These are phyloP conservation scores for Poecilobothrus nobilitatus DNA, from an alignment of 2,888 invertebrate species.

Conservation along the genomic window DNA sequence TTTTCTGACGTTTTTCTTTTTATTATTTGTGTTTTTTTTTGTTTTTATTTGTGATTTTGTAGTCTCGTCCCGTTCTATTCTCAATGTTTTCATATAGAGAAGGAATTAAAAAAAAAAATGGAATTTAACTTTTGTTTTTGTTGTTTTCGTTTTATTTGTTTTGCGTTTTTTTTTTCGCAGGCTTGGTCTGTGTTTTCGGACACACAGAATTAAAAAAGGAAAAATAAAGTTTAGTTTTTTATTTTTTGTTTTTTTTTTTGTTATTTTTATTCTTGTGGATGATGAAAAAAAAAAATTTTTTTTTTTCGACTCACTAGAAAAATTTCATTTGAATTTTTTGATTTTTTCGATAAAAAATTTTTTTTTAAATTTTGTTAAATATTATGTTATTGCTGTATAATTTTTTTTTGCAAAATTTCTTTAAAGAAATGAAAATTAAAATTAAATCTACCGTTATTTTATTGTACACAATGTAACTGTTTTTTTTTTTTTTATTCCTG, in stretches of 20 bases:
- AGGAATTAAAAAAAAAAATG: constrained; percentile 10
- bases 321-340: background rate
- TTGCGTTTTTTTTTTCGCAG: constrained; percentile 20
- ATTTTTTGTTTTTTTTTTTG: no score
- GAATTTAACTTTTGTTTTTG: constrained; percentile 11
- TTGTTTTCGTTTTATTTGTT: constrained; percentile 12
- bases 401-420: background rate
- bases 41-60: constrained; percentile 11
- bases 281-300: no score
- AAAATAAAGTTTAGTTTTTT: no score
- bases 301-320: background rate
- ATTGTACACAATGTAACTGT: no score
- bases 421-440: background rate
- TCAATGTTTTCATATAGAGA: constrained; percentile 13
- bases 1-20: constrained; percentile 18
- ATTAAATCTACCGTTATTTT: background rate
- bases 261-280: no score
- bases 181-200: constrained; percentile 4
- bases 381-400: no score
- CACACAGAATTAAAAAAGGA: background rate
- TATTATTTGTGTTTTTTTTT: constrained; percentile 2
- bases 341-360: background rate
- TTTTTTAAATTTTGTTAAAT: no score
- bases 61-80: constrained; percentile 9
- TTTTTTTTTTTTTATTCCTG: no score